Evolutionary conservation across 2,888 invertebrate species (phyloP).

Genomic region (Scaptodrosophila latifasciaeformis): DNA sequence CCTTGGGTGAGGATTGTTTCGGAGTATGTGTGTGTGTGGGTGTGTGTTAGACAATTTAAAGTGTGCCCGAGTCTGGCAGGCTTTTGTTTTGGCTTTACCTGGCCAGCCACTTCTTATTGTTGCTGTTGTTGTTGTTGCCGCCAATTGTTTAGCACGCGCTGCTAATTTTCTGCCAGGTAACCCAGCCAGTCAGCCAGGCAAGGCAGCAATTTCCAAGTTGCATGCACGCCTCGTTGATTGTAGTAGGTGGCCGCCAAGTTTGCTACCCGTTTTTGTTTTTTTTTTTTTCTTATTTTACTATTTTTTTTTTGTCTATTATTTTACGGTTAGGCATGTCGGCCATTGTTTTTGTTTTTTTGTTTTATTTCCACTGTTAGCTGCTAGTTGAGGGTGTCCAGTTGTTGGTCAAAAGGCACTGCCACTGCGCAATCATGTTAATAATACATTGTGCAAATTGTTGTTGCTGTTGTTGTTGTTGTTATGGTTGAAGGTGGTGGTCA

Average conservation of each 20-base stretch:
- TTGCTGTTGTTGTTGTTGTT: background rate
- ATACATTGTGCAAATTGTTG: slow-evolving; percentile 42
- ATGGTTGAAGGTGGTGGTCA: slow-evolving; percentile 11
- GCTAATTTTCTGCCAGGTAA: slow-evolving; percentile 52
- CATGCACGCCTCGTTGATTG: slow-evolving; percentile 71
- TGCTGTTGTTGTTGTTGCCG: slow-evolving; percentile 18
- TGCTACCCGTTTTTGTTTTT: background rate
- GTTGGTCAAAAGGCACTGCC: slow-evolving; percentile 23
- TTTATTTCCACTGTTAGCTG: too few relatives aligned
- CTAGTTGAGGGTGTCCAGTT: slow-evolving; percentile 29
- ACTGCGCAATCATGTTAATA: slow-evolving; percentile 61
- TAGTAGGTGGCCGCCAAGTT: slow-evolving; percentile 49
- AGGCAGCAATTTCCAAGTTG: slow-evolving; percentile 65
- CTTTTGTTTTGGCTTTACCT: slow-evolving; percentile 33
- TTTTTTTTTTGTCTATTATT: slow-evolving; percentile 11
- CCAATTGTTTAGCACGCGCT: slow-evolving; percentile 68
- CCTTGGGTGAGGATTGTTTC: background rate
- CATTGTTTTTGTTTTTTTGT: slow-evolving; percentile 3
- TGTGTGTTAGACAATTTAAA: slow-evolving; percentile 42
- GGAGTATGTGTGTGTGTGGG: slow-evolving; percentile 7
- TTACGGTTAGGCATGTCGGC: slow-evolving; percentile 1
- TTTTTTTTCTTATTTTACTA: background rate
- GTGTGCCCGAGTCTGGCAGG: slow-evolving; percentile 14
- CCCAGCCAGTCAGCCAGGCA: slow-evolving; percentile 33
- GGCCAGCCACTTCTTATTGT: slow-evolving; percentile 18